phyloP scores from a whole-genome alignment of 2,113 vertebrate genomes.

The Ptychochromis oligacanthus region DNA sequence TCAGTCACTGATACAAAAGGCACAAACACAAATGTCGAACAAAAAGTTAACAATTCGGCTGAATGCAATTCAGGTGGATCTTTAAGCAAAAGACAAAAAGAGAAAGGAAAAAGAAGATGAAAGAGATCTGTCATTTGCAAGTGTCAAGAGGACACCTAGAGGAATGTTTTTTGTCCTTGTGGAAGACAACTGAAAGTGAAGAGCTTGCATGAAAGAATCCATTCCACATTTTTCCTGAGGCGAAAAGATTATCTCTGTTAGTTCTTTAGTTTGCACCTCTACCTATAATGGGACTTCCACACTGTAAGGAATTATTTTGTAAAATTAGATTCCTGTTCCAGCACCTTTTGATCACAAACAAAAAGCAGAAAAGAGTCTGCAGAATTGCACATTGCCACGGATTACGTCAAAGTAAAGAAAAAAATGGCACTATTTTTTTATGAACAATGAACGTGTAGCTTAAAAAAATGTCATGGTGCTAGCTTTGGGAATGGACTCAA shows the following conservation, averaged over 20 bases:
- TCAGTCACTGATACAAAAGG: conserved; percentile 81
- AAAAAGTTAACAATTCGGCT: conserved; percentile 80
- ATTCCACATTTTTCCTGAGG: conserved; percentile 79
- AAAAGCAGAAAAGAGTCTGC: conserved; percentile 84
- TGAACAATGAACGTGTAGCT: conserved; percentile 86
- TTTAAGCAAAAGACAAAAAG: conserved; percentile 70
- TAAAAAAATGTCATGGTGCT: conserved; percentile 87
- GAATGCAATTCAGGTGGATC: conserved; percentile 82
- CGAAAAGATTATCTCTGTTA: conserved; percentile 78
- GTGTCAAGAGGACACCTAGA: conserved; percentile 82
- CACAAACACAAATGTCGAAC: conserved; percentile 81
- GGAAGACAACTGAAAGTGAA: conserved; percentile 77
- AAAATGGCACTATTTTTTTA: conserved; percentile 89
- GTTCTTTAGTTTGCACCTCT: conserved; percentile 86
- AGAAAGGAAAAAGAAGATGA: conserved; percentile 74
- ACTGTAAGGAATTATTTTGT: conserved; percentile 88
- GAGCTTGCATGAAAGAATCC: conserved; percentile 81
- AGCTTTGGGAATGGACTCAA: conserved; percentile 85
- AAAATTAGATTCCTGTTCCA: conserved; percentile 88
- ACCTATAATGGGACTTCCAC: conserved; percentile 86
- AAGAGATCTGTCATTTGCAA: conserved; percentile 83
- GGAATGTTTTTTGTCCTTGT: conserved; percentile 74
- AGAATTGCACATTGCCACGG: conserved; percentile 88
- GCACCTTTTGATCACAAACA: conserved; percentile 88
- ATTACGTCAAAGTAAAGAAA: conserved; percentile 88